phyloP scores from a whole-genome alignment of 2,797 vertebrate genomes.

The Sylvia borin region DNA sequence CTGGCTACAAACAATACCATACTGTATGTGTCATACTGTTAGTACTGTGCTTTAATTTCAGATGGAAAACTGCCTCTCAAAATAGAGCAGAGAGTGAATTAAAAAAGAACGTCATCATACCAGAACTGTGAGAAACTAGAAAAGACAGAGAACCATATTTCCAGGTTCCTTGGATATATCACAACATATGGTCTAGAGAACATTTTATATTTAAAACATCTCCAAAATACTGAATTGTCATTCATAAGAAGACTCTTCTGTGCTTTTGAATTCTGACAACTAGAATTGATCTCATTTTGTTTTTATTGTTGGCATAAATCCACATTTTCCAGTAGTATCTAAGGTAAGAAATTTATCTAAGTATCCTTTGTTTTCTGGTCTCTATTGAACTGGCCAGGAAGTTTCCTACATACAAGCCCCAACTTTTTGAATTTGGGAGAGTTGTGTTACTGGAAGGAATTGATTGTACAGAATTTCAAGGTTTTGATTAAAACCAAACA shows the following conservation, averaged over 20 bases:
- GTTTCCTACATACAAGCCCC: neutral
- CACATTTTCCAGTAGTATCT: neutral
- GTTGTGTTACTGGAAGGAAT: neutral
- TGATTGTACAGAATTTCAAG: neutral
- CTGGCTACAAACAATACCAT: constrained; percentile 16
- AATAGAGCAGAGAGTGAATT: constrained; percentile 14
- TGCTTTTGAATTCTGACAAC: neutral
- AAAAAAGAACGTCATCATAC: neutral
- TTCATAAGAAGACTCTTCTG: constrained; percentile 24
- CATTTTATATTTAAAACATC: constrained; percentile 8
- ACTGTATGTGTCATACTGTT: constrained; percentile 5
- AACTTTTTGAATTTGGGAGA: neutral
- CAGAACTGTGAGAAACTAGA: constrained; percentile 37
- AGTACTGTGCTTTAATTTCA: constrained; percentile 20
- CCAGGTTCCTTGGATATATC: constrained; percentile 5
- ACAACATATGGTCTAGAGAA: constrained; percentile 34
- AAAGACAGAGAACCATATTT: constrained; percentile 54
- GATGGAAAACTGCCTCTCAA: constrained; percentile 27
- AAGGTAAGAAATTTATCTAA: neutral
- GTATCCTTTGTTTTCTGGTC: neutral
- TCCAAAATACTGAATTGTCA: neutral
- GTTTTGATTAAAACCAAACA: neutral
- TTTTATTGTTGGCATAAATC: neutral
- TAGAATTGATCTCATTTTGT: neutral
- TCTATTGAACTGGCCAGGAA: neutral